A percentile compares a stretch with the other conserved stretches of the same genome.
Conservation (phyloP, 2,888 invertebrate species). For the Apomyelois bistriatella region DNA sequence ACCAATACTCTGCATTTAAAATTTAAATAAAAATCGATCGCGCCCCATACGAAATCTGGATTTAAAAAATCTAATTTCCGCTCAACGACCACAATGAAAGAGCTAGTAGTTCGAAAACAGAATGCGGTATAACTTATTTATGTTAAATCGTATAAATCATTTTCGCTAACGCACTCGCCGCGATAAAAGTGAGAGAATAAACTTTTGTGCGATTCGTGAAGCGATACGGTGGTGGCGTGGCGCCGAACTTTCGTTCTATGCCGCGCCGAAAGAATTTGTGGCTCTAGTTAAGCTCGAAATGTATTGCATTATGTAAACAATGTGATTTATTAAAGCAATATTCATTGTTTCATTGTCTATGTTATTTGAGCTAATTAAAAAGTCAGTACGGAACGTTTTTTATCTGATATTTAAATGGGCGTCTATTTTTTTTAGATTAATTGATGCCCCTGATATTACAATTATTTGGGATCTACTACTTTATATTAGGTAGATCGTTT, state of each 20-base stretch:
- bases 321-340: slow-evolving; percentile 23
- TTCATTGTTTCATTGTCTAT: slow-evolving; percentile 11
- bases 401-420: no score
- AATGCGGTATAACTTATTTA: slow-evolving; percentile 73
- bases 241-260: slow-evolving; percentile 35
- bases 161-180: slow-evolving; percentile 64
- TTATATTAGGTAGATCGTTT: no score
- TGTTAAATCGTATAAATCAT: slow-evolving; percentile 78
- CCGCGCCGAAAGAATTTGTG: slow-evolving; percentile 29
- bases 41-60: slow-evolving; percentile 7
- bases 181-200: slow-evolving; percentile 75
- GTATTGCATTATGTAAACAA: slow-evolving; percentile 20
- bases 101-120: slow-evolving; percentile 61
- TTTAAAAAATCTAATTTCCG: slow-evolving; percentile 38
- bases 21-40: slow-evolving; percentile 15
- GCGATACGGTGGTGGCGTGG: slow-evolving; percentile 55
- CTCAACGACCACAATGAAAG: slow-evolving; percentile 32
- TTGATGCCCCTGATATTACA: no score
- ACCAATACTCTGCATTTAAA: slow-evolving; percentile 6
- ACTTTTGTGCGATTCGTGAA: slow-evolving; percentile 71
- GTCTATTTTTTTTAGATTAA: no score
- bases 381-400: no score
- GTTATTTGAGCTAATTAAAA: no score
- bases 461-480: no score
- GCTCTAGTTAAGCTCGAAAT: slow-evolving; percentile 27